Conservation (phyloP, 2,797 vertebrate species). For the Margarornis squamiger region DNA sequence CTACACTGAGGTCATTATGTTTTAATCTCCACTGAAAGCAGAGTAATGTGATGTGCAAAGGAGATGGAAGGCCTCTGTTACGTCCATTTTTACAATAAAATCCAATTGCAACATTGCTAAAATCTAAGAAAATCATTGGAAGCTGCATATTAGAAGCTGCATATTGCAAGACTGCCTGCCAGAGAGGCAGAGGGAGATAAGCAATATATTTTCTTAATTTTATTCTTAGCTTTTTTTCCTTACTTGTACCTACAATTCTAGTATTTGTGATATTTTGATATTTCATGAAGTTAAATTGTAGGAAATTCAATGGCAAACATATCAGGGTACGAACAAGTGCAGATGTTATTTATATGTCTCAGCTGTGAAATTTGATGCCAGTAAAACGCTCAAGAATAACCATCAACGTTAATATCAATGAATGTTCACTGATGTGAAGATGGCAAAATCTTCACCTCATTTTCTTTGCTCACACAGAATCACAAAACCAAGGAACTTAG, state of each 20-base stretch:
- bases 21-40: neutral
- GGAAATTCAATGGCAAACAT: neutral
- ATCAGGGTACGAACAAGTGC: neutral
- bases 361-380: neutral
- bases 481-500: neutral
- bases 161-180: neutral
- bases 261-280: neutral
- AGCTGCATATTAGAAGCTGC: rapidly evolving
- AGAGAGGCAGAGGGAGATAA: neutral
- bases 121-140: neutral
- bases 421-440: neutral
- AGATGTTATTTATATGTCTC: neutral
- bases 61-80: neutral
- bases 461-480: neutral
- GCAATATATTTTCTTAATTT: neutral
- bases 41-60: neutral
- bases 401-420: neutral
- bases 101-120: neutral
- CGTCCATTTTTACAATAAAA: neutral
- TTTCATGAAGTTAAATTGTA: neutral
- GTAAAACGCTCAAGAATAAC: neutral
- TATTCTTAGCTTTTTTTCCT: neutral
- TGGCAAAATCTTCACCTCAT: neutral
- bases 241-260: neutral
- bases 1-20: neutral